A percentile compares a stretch with the other conserved stretches of the same genome.
These are phyloP conservation scores for Brienomyrus longianalis DNA, from an alignment of 2,113 vertebrate species.

Conservation along the genomic window DNA sequence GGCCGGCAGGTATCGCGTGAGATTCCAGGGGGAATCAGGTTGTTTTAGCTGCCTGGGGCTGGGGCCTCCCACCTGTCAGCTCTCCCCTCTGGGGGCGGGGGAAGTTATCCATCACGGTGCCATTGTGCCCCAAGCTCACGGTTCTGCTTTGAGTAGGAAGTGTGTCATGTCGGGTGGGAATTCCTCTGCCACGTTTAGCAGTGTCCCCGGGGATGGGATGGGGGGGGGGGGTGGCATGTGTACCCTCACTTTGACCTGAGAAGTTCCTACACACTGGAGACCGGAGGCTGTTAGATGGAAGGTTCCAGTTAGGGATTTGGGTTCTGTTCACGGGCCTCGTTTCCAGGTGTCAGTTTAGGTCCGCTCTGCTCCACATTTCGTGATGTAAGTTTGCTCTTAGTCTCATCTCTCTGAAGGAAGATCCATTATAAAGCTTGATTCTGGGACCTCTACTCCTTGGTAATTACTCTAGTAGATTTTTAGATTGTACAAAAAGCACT, in stretches of 20 bases:
- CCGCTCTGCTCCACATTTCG: background rate
- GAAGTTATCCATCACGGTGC: slow-evolving; percentile 43
- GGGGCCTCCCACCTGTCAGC: slow-evolving; percentile 12
- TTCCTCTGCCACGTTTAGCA: background rate
- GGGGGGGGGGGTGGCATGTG: background rate
- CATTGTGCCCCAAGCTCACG: slow-evolving; percentile 7
- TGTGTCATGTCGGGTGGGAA: background rate
- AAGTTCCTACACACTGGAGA: background rate
- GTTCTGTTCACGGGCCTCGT: slow-evolving; percentile 21
- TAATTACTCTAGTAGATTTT: background rate
- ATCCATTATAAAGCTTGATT: background rate
- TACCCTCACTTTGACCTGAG: background rate
- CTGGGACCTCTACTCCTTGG: background rate
- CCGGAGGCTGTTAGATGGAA: background rate
- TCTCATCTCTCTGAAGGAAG: background rate
- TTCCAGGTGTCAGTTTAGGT: background rate
- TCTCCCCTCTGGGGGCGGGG: slow-evolving; percentile 41
- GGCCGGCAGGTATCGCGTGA: background rate
- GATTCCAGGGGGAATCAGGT: background rate
- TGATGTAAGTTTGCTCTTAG: background rate
- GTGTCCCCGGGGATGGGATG: background rate
- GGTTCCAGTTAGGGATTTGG: background rate
- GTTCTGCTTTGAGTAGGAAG: background rate
- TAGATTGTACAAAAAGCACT: background rate
- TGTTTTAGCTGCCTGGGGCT: background rate